phyloP scores from a whole-genome alignment of 2,888 invertebrate species.

The Latheticus oryzae region DNA sequence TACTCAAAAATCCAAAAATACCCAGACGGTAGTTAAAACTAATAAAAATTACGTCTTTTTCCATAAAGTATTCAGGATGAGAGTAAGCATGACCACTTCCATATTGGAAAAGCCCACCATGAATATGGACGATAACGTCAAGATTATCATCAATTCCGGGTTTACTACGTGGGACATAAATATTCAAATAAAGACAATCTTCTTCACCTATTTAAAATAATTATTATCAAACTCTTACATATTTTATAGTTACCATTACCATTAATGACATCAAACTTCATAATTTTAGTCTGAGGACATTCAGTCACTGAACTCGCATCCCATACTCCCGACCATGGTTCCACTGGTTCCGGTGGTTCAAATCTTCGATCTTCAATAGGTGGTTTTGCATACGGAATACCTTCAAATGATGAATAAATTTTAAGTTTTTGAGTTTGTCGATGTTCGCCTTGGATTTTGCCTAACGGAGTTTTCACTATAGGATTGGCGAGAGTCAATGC shows the following conservation, averaged over 20 bases:
- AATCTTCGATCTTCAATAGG: constrained; percentile 45
- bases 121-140: constrained; percentile 73
- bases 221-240: no score
- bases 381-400: constrained; percentile 49
- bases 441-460: constrained; percentile 46
- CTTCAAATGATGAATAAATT: constrained; percentile 43
- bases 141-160: constrained; percentile 50
- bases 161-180: constrained; percentile 67
- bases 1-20: constrained; percentile 77
- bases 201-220: constrained; percentile 70
- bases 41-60: constrained; percentile 72
- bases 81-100: constrained; percentile 68
- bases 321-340: constrained; percentile 75
- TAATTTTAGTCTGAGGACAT: constrained; percentile 59
- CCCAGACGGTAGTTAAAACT: constrained; percentile 76
- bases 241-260: no score
- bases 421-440: constrained; percentile 42
- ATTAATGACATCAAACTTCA: no score
- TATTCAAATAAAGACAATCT: constrained; percentile 73
- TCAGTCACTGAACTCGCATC: constrained; percentile 70
- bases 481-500: constrained; percentile 20
- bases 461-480: constrained; percentile 42
- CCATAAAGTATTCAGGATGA: constrained; percentile 71
- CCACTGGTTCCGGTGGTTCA: constrained; percentile 54
- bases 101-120: constrained; percentile 74